Evolutionary conservation across 2,797 vertebrate species (phyloP).

Genomic region (Orestias chungarensis): DNA sequence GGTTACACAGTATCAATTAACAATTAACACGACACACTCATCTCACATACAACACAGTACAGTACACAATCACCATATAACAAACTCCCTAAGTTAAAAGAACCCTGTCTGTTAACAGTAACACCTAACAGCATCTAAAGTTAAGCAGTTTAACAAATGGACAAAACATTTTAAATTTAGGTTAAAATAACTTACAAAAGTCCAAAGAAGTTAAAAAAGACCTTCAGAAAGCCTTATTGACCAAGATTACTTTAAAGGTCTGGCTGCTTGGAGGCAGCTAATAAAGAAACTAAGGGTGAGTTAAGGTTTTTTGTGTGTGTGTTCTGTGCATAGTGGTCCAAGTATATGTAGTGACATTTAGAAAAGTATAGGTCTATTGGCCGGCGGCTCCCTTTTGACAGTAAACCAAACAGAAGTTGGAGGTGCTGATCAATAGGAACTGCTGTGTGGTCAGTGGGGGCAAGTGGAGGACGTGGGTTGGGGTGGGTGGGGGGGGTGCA

Average conservation of each 20-base stretch:
- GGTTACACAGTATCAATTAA: no score
- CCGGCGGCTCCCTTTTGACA: slow-evolving; percentile 53
- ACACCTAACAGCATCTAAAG: no score
- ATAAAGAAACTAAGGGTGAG: slow-evolving; percentile 9
- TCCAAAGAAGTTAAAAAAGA: background rate
- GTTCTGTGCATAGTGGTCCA: slow-evolving; percentile 28
- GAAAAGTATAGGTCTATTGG: slow-evolving; percentile 52
- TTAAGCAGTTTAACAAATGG: background rate
- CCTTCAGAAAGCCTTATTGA: background rate
- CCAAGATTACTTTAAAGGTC: slow-evolving; percentile 2
- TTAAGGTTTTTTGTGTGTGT: background rate
- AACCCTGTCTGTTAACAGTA: no score
- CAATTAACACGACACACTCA: no score
- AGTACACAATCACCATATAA: no score
- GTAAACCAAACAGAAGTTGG: slow-evolving; percentile 60
- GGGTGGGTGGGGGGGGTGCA: slow-evolving; percentile 1
- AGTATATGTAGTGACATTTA: slow-evolving; percentile 71
- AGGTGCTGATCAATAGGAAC: slow-evolving; percentile 47
- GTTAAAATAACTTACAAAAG: background rate
- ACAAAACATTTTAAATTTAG: background rate
- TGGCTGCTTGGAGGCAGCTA: slow-evolving; percentile 14
- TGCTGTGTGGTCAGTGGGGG: slow-evolving; percentile 54
- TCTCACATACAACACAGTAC: no score
- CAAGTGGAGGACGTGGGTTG: slow-evolving; percentile 11
- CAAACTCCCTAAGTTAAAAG: no score